Conservation (phyloP, 2,797 vertebrate species). For the Carcharodon carcharias region DNA sequence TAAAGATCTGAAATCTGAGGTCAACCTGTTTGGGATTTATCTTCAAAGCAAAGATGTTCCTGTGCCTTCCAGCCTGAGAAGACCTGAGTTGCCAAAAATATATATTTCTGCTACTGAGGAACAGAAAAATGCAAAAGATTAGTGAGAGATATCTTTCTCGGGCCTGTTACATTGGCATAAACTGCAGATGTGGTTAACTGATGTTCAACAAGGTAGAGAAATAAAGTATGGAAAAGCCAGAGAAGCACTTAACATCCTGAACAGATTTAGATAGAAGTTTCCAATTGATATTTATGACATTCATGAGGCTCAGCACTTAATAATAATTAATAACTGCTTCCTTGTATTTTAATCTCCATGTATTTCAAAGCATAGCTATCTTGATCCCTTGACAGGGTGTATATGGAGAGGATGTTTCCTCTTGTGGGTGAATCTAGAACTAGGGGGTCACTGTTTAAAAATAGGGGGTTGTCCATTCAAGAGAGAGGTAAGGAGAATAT, state of each 20-base stretch:
- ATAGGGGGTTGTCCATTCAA: no score
- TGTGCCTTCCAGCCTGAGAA: not conserved
- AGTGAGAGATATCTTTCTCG: not conserved
- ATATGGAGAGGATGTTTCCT: no score
- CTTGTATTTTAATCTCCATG: no score
- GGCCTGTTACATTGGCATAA: not conserved
- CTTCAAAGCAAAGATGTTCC: not conserved
- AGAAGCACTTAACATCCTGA: not conserved
- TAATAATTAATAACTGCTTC: no score
- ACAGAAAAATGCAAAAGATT: not conserved
- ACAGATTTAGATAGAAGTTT: not conserved
- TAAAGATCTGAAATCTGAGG: not conserved
- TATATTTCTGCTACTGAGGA: not conserved
- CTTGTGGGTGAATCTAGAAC: no score
- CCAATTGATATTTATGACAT: not conserved
- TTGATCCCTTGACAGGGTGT: no score
- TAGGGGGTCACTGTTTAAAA: no score
- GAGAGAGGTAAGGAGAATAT: no score
- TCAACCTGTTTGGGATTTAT: not conserved
- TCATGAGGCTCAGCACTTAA: not conserved
- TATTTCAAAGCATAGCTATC: no score
- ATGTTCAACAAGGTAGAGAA: not conserved
- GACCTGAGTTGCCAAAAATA: not conserved
- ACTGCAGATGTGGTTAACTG: not conserved
- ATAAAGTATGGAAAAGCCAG: not conserved